phyloP scores from a whole-genome alignment of 2,888 invertebrate species.

The Pemphredon lugubris region DNA sequence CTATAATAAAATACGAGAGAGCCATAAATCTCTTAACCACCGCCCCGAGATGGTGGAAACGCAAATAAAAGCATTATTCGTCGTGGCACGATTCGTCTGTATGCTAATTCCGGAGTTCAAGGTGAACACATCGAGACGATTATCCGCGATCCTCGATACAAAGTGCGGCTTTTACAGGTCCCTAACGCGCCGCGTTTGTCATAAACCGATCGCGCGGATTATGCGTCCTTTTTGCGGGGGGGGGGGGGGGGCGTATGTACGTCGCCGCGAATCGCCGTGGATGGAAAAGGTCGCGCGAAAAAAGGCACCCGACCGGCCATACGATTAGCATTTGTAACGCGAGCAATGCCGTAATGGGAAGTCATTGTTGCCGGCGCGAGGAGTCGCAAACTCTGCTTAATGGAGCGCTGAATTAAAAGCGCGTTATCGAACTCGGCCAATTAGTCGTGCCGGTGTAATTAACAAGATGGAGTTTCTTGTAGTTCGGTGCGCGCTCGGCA shows the following conservation, averaged over 20 bases:
- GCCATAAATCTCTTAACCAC: no score
- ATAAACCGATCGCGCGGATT: slow-evolving; percentile 41
- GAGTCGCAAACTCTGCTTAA: slow-evolving; percentile 19
- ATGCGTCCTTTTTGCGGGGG: slow-evolving; percentile 10
- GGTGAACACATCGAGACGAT: slow-evolving; percentile 4
- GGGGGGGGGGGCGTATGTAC: no score
- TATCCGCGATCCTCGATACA: slow-evolving; percentile 10
- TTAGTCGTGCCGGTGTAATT: slow-evolving; percentile 45
- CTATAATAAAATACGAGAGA: no score
- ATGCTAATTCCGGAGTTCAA: slow-evolving; percentile 28
- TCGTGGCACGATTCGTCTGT: neutral
- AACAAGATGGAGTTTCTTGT: slow-evolving; percentile 40
- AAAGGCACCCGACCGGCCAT: slow-evolving; percentile 35
- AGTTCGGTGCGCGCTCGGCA: slow-evolving; percentile 9
- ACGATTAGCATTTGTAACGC: slow-evolving; percentile 61
- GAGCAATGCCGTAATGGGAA: slow-evolving; percentile 36
- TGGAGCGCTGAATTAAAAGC: slow-evolving; percentile 52
- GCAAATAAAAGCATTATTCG: neutral
- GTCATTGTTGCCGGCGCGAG: slow-evolving; percentile 41
- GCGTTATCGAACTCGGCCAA: slow-evolving; percentile 54
- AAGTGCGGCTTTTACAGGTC: slow-evolving; percentile 28
- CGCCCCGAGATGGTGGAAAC: no score
- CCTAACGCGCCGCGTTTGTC: slow-evolving; percentile 13
- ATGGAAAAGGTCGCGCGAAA: slow-evolving; percentile 38
- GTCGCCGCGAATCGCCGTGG: slow-evolving; percentile 20